Evolutionary conservation across 1,140 invertebrate species (phyloP).

Genomic region (Drosophila ananassae): DNA sequence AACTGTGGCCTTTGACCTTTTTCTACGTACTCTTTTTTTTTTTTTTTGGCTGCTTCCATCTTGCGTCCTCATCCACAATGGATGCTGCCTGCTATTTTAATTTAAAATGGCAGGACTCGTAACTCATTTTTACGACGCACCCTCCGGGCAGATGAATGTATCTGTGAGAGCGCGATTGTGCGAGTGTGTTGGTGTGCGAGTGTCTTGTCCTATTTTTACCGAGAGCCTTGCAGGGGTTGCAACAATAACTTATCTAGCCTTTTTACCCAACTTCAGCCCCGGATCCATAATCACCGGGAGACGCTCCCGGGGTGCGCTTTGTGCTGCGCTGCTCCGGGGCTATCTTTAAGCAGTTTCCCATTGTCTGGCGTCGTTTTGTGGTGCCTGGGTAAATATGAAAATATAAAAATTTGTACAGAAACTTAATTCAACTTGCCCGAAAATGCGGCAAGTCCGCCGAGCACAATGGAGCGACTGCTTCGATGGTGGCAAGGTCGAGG

Average conservation of each 20-base stretch:
- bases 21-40: slow-evolving; percentile 54
- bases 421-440: slow-evolving; percentile 54
- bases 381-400: slow-evolving; percentile 63
- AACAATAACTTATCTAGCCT: slow-evolving; percentile 82
- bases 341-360: slow-evolving; percentile 70
- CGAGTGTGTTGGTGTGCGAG: slow-evolving; percentile 31
- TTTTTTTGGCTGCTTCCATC: slow-evolving; percentile 43
- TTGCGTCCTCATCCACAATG: slow-evolving; percentile 51
- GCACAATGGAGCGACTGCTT: slow-evolving; percentile 40
- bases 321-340: slow-evolving; percentile 37
- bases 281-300: slow-evolving; percentile 68
- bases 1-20: slow-evolving; percentile 78
- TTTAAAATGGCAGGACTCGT: slow-evolving; percentile 84
- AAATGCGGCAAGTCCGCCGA: neutral
- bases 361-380: slow-evolving; percentile 75
- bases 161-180: slow-evolving; percentile 18
- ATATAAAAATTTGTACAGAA: slow-evolving; percentile 74
- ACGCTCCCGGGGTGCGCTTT: slow-evolving; percentile 81
- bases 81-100: slow-evolving; percentile 76
- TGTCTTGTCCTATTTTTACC: slow-evolving; percentile 80
- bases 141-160: slow-evolving; percentile 57
- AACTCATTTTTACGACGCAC: slow-evolving; percentile 84
- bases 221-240: slow-evolving; percentile 74
- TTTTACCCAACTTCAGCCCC: slow-evolving; percentile 64
- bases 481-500: slow-evolving; percentile 63